Conservation (phyloP, 2,797 vertebrate species). For the Ctenosaura bakeri region DNA sequence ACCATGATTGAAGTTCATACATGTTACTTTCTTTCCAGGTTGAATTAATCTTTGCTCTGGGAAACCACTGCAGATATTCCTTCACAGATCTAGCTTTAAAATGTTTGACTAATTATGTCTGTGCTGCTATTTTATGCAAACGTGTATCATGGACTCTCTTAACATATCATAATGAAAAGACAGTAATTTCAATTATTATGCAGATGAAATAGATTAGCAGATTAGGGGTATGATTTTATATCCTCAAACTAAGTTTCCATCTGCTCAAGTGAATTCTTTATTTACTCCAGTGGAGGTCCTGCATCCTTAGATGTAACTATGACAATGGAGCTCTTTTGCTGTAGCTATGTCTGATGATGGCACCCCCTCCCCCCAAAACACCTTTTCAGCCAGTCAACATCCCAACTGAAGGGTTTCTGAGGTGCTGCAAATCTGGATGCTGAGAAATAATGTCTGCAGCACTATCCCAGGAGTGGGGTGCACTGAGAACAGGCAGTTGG, state of each 20-base stretch:
- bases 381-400: too few species aligned
- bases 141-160: conserved; percentile 34
- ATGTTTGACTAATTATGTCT: conserved; percentile 53
- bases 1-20: conserved; percentile 43
- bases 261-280: background rate
- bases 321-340: too few species aligned
- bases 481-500: too few species aligned
- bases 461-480: too few species aligned
- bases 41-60: background rate
- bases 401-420: too few species aligned
- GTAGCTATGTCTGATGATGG: too few species aligned
- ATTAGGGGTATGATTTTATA: conserved; percentile 13
- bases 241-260: background rate
- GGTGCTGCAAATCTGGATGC: too few species aligned
- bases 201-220: background rate
- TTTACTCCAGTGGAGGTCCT: background rate
- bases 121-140: conserved; percentile 46
- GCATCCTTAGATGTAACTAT: too few species aligned
- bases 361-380: too few species aligned
- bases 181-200: conserved; percentile 23
- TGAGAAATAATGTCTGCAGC: too few species aligned
- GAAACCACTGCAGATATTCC: conserved; percentile 56
- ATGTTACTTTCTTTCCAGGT: accelerated
- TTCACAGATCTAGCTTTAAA: conserved; percentile 49
- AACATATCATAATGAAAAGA: accelerated